A percentile compares a stretch with the other conserved stretches of the same genome.
Conservation (phyloP, 2,113 vertebrate species). For the Rhea americana region DNA sequence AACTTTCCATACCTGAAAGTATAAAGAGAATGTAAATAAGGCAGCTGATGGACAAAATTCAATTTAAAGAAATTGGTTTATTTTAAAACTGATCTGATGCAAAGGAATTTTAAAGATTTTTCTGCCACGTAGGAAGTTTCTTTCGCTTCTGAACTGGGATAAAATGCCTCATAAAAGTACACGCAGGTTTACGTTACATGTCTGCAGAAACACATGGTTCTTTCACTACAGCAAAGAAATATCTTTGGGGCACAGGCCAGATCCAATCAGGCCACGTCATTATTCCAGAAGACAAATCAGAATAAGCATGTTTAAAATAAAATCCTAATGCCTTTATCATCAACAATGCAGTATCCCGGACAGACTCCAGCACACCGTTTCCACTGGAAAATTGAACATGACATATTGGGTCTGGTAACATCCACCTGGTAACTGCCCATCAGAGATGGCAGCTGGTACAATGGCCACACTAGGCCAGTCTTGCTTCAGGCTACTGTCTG, state of each 20-base stretch:
- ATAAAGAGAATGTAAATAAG: neutral
- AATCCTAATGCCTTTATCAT: neutral
- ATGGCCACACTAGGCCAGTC: rapidly evolving
- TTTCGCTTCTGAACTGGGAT: neutral
- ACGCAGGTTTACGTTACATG: rapidly evolving
- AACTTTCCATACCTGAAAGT: neutral
- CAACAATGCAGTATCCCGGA: neutral
- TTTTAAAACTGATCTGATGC: neutral
- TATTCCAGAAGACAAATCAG: slow-evolving; percentile 22
- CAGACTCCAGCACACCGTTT: neutral
- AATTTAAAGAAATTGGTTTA: neutral
- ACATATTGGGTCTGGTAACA: neutral
- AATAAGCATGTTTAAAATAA: slow-evolving; percentile 22
- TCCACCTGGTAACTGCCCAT: neutral
- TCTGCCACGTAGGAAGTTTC: neutral
- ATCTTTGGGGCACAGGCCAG: slow-evolving; percentile 6
- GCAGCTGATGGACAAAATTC: neutral
- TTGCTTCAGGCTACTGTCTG: neutral
- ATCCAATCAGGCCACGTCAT: neutral
- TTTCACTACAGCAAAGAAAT: neutral
- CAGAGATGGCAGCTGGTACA: neutral
- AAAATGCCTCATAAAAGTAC: neutral
- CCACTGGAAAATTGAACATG: neutral
- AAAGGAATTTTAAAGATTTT: neutral
- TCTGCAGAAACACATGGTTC: neutral